Evolutionary conservation across 1,140 invertebrate species (phyloP).

Genomic region (Liolophura sinensis): DNA sequence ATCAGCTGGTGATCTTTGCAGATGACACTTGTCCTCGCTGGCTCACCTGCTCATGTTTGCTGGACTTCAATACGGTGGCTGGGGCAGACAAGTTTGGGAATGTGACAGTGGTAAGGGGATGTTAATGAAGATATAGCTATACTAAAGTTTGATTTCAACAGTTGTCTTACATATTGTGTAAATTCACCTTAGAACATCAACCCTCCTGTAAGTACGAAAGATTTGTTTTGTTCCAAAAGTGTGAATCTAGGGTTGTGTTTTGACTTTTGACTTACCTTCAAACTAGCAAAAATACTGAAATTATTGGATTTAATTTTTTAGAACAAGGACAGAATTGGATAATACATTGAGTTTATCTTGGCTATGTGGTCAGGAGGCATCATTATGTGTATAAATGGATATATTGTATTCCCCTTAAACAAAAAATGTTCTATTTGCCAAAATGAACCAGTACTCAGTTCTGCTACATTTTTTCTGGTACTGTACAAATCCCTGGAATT

Average conservation of each 20-base stretch:
- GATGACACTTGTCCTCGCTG: slow-evolving; percentile 97
- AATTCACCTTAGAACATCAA: neutral
- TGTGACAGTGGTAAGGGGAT: slow-evolving; percentile 75
- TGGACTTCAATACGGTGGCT: slow-evolving; percentile 97
- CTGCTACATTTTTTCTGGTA: neutral
- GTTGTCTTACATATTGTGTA: neutral
- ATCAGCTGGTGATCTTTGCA: slow-evolving; percentile 97
- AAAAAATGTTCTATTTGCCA: too few relatives aligned
- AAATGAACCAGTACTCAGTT: too few relatives aligned
- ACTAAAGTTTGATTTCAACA: neutral
- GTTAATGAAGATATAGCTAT: neutral
- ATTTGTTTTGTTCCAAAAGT: neutral
- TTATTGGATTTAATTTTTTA: too few relatives aligned
- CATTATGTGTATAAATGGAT: too few relatives aligned
- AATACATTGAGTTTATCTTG: too few relatives aligned
- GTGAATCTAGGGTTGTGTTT: too few relatives aligned
- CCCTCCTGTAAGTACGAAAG: neutral
- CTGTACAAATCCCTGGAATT: neutral
- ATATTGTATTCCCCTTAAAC: too few relatives aligned
- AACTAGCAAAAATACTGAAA: too few relatives aligned
- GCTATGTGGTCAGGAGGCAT: too few relatives aligned
- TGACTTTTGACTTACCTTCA: too few relatives aligned
- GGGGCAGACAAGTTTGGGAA: slow-evolving; percentile 99
- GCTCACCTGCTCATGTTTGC: slow-evolving; percentile 88
- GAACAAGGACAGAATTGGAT: too few relatives aligned